These are phyloP conservation scores for Trichacis sp. DNA, from an alignment of 2,888 invertebrate species.

Conservation along the genomic window DNA sequence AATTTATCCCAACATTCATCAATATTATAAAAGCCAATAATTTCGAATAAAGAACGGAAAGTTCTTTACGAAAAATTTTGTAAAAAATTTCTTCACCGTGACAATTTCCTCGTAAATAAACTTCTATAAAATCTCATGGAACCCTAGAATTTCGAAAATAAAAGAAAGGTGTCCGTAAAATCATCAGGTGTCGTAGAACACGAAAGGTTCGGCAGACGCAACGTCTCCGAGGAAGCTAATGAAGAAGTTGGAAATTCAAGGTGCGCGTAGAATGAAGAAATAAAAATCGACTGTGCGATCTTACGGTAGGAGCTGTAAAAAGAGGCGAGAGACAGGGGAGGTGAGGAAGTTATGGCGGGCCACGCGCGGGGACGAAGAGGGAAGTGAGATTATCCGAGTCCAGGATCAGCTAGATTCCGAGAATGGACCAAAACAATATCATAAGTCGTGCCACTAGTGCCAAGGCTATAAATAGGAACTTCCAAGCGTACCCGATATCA, in stretches of 20 bases:
- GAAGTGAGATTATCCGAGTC: constrained; percentile 63
- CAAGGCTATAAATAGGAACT: constrained; percentile 65
- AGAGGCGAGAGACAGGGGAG: constrained; percentile 14
- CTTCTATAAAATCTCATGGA: no score
- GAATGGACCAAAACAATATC: constrained; percentile 67
- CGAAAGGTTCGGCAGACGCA: constrained; percentile 22
- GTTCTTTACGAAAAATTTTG: no score
- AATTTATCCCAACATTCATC: no score
- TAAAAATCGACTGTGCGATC: constrained; percentile 54
- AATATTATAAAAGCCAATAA: no score
- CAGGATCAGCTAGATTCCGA: constrained; percentile 68
- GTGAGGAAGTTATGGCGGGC: constrained; percentile 13
- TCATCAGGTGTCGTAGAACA: background rate
- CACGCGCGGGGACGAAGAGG: constrained; percentile 35
- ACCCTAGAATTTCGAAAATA: no score
- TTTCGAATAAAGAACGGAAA: no score
- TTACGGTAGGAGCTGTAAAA: constrained; percentile 42
- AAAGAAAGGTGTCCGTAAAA: background rate
- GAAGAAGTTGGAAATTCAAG: constrained; percentile 59
- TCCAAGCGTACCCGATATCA: constrained; percentile 53
- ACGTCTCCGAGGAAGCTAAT: constrained; percentile 49
- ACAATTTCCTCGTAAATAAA: no score
- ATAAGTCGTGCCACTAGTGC: constrained; percentile 65
- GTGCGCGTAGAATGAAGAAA: constrained; percentile 60
- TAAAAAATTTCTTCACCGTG: no score